These are phyloP conservation scores for Leucophenga maculata DNA, from an alignment of 2,888 invertebrate species.

Conservation along the genomic window DNA sequence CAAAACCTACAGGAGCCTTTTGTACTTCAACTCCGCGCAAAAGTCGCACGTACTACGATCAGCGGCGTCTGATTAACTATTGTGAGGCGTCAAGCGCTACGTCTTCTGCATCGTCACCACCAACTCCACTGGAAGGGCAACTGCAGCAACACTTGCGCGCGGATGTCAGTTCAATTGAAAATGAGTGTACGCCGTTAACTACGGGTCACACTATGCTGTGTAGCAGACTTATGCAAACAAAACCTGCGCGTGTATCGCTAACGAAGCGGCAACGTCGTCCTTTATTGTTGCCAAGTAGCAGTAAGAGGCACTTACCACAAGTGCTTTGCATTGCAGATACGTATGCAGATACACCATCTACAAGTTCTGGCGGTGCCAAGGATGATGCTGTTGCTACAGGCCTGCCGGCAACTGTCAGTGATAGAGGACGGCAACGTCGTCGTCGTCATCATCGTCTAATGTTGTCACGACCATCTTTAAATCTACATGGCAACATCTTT, in stretches of 20 bases:
- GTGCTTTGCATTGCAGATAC: not conserved
- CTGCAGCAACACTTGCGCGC: slow-evolving; percentile 23
- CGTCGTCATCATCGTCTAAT: slow-evolving; percentile 36
- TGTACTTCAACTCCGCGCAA: slow-evolving; percentile 70
- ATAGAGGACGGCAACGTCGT: slow-evolving; percentile 22
- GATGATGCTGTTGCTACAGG: not conserved
- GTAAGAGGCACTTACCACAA: slow-evolving; percentile 6
- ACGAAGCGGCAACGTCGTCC: not conserved
- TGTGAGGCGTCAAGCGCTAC: slow-evolving; percentile 27
- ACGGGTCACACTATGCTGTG: not conserved
- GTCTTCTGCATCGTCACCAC: slow-evolving; percentile 29
- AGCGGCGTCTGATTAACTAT: slow-evolving; percentile 54
- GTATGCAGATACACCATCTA: slow-evolving; percentile 7
- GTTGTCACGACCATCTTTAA: slow-evolving; percentile 42
- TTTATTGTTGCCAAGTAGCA: not conserved
- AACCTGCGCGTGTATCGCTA: not conserved
- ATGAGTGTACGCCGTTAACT: no score
- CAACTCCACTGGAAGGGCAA: not conserved
- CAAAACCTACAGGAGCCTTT: slow-evolving; percentile 32
- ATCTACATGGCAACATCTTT: slow-evolving; percentile 54
- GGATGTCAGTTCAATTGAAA: not conserved
- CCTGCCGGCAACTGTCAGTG: not conserved
- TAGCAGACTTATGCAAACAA: not conserved
- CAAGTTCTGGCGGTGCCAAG: slow-evolving; percentile 36
- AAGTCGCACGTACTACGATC: slow-evolving; percentile 60